These are phyloP conservation scores for Tetraodon nigroviridis DNA, from an alignment of 2,113 vertebrate species.

Conservation along the genomic window DNA sequence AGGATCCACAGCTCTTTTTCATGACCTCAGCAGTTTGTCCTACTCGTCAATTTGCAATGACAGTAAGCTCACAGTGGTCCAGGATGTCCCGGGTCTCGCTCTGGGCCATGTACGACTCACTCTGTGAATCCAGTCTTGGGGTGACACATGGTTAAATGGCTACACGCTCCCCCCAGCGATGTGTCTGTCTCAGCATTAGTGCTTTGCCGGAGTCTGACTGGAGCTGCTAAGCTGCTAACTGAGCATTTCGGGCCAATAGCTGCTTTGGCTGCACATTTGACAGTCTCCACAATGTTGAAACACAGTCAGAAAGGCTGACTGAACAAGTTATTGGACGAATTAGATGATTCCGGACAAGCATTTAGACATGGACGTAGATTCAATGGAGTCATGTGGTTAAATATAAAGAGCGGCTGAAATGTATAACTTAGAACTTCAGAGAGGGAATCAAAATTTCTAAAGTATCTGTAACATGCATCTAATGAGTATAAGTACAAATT, in stretches of 20 bases:
- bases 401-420: too few relatives aligned
- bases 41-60: slow-evolving; percentile 39
- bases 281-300: background rate
- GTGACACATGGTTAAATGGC: slow-evolving; percentile 66
- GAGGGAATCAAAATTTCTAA: too few relatives aligned
- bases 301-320: too few relatives aligned
- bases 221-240: slow-evolving; percentile 35
- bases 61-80: slow-evolving; percentile 41
- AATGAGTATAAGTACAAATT: too few relatives aligned
- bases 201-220: slow-evolving; percentile 18
- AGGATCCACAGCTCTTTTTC: slow-evolving; percentile 28
- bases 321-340: too few relatives aligned
- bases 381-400: too few relatives aligned
- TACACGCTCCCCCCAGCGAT: slow-evolving; percentile 48
- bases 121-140: slow-evolving; percentile 49
- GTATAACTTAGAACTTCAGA: too few relatives aligned
- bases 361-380: too few relatives aligned
- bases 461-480: too few relatives aligned
- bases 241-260: slow-evolving; percentile 35
- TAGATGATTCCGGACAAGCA: too few relatives aligned
- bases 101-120: slow-evolving; percentile 48
- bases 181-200: slow-evolving; percentile 44
- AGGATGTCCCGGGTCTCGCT: slow-evolving; percentile 41
- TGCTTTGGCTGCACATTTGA: slow-evolving; percentile 31
- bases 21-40: slow-evolving; percentile 48